Conservation (phyloP, 2,113 vertebrate genomes). For the Brachionichthys hirsutus region DNA sequence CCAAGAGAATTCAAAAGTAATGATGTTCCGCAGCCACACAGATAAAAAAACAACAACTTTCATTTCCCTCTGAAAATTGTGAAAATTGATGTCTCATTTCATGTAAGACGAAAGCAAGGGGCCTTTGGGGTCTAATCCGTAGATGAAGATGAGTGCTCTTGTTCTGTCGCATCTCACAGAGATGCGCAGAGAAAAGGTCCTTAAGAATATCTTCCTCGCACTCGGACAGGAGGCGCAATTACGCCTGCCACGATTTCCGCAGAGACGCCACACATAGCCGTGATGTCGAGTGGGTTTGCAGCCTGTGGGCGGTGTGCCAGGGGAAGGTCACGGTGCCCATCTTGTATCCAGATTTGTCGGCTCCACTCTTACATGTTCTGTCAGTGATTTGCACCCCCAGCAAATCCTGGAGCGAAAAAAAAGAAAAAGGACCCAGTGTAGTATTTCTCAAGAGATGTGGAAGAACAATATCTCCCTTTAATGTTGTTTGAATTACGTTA, state of each 20-base stretch:
- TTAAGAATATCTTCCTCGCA: constrained; percentile 77
- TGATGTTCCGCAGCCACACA: constrained; percentile 28
- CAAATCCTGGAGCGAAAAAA: constrained; percentile 59
- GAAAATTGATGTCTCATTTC: constrained; percentile 77
- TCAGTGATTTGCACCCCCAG: constrained; percentile 52
- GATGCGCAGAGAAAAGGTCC: constrained; percentile 77
- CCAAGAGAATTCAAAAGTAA: constrained; percentile 48
- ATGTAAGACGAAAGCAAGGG: constrained; percentile 66
- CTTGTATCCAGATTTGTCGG: constrained; percentile 77
- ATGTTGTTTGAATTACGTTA: constrained; percentile 21
- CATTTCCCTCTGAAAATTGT: constrained; percentile 62
- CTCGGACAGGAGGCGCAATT: constrained; percentile 79
- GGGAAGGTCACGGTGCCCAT: constrained; percentile 80
- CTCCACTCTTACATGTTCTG: constrained; percentile 70
- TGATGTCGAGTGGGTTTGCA: constrained; percentile 74
- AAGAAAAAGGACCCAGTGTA: constrained; percentile 46
- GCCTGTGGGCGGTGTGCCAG: constrained; percentile 76
- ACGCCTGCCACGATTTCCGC: constrained; percentile 73
- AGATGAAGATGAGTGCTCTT: constrained; percentile 71
- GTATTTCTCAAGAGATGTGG: constrained; percentile 39
- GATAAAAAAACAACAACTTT: constrained; percentile 34
- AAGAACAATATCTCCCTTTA: constrained; percentile 4
- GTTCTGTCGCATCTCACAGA: constrained; percentile 71
- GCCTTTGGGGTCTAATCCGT: constrained; percentile 73
- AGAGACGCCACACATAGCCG: constrained; percentile 70